Base-by-base conservation (phyloP, 2,888 invertebrate species). In the Strigamia transsilvanica region DNA sequence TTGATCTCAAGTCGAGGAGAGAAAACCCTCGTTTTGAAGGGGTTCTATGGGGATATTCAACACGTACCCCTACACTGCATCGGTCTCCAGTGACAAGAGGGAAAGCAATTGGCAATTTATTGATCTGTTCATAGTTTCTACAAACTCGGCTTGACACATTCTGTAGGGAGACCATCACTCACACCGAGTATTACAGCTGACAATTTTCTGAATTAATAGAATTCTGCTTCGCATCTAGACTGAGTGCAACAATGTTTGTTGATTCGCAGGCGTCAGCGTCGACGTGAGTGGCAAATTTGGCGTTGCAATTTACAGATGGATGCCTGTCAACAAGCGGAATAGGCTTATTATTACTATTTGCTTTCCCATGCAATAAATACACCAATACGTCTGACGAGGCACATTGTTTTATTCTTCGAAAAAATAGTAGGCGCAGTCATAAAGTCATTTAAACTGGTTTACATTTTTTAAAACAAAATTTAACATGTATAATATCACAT, bases 91-190 rank as follows among this genome's bases (percentile, higher is more conserved):
- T 73, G 73, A 73, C 73, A 73, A 73, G 73, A 73, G 32, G 73
- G 73, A 27, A 73, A 73, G 73, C 73, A 73, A 73, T 73, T 73
- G 73, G 73, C 73, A 73, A 73, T 73, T 73, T 73, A 73, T 73
- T 73, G 73, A 73, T 73, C 73, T 73, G 73, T 73, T 73, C 73
- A 73, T 73, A 73, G 73, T 73, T 73, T 73, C 73, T 73, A 73
- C 73, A 73, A 73, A 73, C 73, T 73, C 73, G 32, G 73, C 73
- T 73, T 73, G 73, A 73, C 73, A 73, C 73, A 73, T 73, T 32
- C 73, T 32, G 73, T 27, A 32, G 73, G n/a, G 27, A 27, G 73
- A 73, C 73, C 73, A 73, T 73, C 73, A 73, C 73, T 73, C 73
- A 73, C 27, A 13, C 15, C 15, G 73, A 73, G 73, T 27, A 73